A percentile compares a stretch with the other conserved stretches of the same genome.
Evolutionary conservation across 2,888 invertebrate species (phyloP).

Genomic region (Uloborus plumipes): DNA sequence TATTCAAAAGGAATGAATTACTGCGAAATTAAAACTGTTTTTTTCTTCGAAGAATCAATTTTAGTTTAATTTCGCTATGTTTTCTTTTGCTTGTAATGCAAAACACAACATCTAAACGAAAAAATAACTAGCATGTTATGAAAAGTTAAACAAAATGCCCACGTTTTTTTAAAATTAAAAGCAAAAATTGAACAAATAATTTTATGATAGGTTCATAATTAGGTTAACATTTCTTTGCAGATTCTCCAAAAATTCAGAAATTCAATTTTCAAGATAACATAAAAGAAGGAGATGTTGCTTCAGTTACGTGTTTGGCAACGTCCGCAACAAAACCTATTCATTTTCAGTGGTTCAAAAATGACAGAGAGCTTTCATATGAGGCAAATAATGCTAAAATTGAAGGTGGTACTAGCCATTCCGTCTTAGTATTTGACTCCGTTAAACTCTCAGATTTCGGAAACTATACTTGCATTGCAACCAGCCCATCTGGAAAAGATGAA

Average conservation of each 20-base stretch:
- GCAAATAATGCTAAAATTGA: conserved; percentile 26
- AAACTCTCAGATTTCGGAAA: conserved; percentile 44
- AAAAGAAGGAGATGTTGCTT: conserved; percentile 43
- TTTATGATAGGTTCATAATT: too few species aligned
- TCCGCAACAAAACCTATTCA: conserved; percentile 25
- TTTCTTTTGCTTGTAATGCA: too few species aligned
- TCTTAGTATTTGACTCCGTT: conserved; percentile 48
- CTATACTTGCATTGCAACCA: conserved; percentile 60
- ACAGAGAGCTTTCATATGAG: neutral
- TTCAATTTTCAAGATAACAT: conserved; percentile 52
- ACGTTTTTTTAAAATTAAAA: too few species aligned
- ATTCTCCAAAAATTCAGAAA: conserved; percentile 40
- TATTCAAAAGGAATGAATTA: too few species aligned
- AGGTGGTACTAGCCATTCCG: conserved; percentile 30
- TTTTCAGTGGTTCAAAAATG: conserved; percentile 50
- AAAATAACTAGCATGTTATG: too few species aligned
- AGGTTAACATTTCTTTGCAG: conserved; percentile 10
- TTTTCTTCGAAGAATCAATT: too few species aligned
- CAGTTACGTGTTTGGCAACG: conserved; percentile 38
- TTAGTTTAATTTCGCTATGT: too few species aligned
- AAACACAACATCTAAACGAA: too few species aligned
- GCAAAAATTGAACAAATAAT: too few species aligned
- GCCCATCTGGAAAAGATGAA: conserved; percentile 31
- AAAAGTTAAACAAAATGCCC: too few species aligned
- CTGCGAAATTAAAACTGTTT: too few species aligned